These are phyloP conservation scores for Crematogaster levior DNA, from an alignment of 2,888 invertebrate genomes.

Conservation along the genomic window DNA sequence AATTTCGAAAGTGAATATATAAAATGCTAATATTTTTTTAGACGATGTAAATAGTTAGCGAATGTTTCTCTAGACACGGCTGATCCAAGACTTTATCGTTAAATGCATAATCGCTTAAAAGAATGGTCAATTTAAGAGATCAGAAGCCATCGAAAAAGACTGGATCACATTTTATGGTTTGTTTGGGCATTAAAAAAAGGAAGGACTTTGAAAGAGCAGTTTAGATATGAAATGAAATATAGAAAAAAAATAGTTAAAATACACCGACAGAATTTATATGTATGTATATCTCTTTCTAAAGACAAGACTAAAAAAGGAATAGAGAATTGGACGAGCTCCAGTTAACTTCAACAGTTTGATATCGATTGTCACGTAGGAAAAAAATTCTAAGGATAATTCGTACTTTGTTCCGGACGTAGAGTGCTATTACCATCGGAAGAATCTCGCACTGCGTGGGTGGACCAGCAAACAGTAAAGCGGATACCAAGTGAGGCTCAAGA, in stretches of 20 bases:
- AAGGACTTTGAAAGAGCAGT: background rate
- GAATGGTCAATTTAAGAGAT: background rate
- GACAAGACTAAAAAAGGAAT: background rate
- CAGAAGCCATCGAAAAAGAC: background rate
- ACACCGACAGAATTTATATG: background rate
- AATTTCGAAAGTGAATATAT: too few relatives aligned
- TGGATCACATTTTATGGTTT: background rate
- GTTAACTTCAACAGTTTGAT: background rate
- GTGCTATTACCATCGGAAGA: constrained; percentile 11
- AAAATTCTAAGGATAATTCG: background rate
- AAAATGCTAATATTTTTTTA: background rate
- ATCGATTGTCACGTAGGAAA: background rate
- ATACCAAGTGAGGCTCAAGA: constrained; percentile 11
- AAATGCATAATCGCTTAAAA: background rate
- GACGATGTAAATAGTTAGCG: background rate
- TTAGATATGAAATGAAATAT: background rate
- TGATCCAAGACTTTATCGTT: background rate
- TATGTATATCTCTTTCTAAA: background rate
- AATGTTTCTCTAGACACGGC: background rate
- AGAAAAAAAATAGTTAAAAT: background rate
- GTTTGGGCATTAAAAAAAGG: background rate
- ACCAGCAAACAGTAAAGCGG: constrained; percentile 45
- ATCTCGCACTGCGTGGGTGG: constrained; percentile 53
- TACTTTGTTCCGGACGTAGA: background rate
- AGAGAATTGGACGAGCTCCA: background rate